Percentiles rank a stretch among this genome's conserved stretches.
Conservation (phyloP, 2,797 vertebrate species). For the Odontamblyopus rebecca region DNA sequence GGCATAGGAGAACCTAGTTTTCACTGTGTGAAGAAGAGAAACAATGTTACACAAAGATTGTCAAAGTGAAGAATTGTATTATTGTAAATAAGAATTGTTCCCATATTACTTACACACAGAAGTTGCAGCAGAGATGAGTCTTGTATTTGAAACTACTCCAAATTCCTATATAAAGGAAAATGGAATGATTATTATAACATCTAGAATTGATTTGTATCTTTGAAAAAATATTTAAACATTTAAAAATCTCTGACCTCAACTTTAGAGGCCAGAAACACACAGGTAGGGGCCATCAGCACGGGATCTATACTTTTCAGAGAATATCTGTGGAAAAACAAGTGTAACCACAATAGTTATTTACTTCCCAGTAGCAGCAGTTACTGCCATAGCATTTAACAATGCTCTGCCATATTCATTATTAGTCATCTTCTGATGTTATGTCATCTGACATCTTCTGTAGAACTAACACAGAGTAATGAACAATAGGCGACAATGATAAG, state of each 20-base stretch:
- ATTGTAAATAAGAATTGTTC: neutral
- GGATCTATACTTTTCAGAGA: conserved; percentile 99
- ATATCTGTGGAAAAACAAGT: conserved; percentile 81
- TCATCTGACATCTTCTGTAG: neutral
- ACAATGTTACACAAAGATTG: neutral
- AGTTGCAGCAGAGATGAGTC: conserved; percentile 96
- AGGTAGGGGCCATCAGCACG: conserved; percentile 99
- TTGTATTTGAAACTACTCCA: conserved; percentile 98
- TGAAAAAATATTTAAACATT: neutral
- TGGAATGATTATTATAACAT: neutral
- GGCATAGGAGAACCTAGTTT: conserved; percentile 98
- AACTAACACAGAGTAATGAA: neutral
- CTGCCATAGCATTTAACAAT: neutral
- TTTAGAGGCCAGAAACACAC: conserved; percentile 99
- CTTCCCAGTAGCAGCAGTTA: neutral
- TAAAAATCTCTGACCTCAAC: conserved; percentile 85
- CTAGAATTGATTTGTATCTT: neutral
- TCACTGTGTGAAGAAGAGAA: conserved; percentile 79
- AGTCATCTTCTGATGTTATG: neutral
- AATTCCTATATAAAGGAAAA: conserved; percentile 84
- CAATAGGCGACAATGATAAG: neutral
- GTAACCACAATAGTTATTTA: neutral
- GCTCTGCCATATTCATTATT: neutral
- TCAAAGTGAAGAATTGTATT: neutral
- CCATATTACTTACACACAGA: conserved; percentile 92